Percentiles rank a stretch among this genome's conserved stretches.
Evolutionary conservation across 2,888 invertebrate species (phyloP).

Genomic region (Drosophila greeni): DNA sequence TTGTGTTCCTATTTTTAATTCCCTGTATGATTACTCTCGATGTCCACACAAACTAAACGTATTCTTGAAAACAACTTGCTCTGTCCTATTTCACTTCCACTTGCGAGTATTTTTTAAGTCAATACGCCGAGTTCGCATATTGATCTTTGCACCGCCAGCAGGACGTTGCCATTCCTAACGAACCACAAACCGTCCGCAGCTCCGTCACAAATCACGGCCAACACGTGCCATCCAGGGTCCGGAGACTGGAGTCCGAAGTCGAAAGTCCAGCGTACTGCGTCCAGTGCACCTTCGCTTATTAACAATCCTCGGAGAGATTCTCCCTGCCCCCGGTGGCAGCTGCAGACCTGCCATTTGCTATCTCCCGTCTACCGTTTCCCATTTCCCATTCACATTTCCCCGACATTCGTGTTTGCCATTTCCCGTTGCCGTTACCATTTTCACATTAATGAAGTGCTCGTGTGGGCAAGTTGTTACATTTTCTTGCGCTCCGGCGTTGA

Average conservation of each 20-base stretch:
- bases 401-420: slow-evolving; percentile 33
- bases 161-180: slow-evolving; percentile 50
- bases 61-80: background rate
- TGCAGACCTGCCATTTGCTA: background rate
- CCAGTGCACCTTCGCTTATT: slow-evolving; percentile 61
- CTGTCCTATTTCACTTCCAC: slow-evolving; percentile 2
- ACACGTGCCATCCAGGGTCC: slow-evolving; percentile 52
- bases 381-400: slow-evolving; percentile 33
- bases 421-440: slow-evolving; percentile 37
- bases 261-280: slow-evolving; percentile 1
- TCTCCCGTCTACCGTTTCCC: background rate
- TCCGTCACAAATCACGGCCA: slow-evolving; percentile 56
- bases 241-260: slow-evolving; percentile 22
- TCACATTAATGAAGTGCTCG: slow-evolving; percentile 70
- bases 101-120: slow-evolving; percentile 55
- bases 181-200: slow-evolving; percentile 56
- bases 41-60: slow-evolving; percentile 17
- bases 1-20: background rate
- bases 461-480: slow-evolving; percentile 45
- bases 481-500: slow-evolving; percentile 52
- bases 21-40: background rate
- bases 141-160: slow-evolving; percentile 61
- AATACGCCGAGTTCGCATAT: slow-evolving; percentile 57
- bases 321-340: slow-evolving; percentile 3
- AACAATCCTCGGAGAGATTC: slow-evolving; percentile 61